phyloP scores from a whole-genome alignment of 2,113 vertebrate genomes.

The Drymodes brunneopygia region DNA sequence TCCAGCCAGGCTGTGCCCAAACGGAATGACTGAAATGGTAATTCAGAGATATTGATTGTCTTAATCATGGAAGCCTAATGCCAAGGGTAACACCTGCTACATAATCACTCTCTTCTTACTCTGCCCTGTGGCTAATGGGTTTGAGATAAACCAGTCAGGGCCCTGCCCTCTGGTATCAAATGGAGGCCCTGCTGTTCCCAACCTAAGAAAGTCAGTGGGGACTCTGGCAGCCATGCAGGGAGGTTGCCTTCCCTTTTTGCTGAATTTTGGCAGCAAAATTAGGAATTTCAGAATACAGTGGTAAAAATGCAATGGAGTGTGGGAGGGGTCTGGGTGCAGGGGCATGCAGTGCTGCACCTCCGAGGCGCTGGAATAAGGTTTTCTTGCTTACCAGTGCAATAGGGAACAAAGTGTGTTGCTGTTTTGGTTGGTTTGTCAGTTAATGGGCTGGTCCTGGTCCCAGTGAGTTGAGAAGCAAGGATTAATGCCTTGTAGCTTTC shows the following conservation, averaged over 20 bases:
- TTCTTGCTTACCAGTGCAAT: neutral
- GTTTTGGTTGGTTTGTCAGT: neutral
- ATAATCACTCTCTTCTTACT: neutral
- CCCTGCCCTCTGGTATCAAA: neutral
- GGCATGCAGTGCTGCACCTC: rapidly evolving
- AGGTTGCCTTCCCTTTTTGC: neutral
- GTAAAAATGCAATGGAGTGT: neutral
- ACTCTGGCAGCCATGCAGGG: rapidly evolving
- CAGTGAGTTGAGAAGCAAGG: neutral
- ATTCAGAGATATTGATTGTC: neutral
- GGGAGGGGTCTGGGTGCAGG: neutral
- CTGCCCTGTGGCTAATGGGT: neutral
- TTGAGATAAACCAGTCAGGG: neutral
- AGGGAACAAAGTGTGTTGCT: neutral
- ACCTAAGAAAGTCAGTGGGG: neutral
- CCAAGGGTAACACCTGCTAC: neutral
- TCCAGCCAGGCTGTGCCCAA: neutral
- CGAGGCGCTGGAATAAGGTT: rapidly evolving
- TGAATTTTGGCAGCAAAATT: neutral
- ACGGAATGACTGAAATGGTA: neutral
- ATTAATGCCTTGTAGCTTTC: neutral
- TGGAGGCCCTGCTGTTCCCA: neutral
- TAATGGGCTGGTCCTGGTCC: neutral
- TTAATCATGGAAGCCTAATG: neutral
- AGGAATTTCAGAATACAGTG: neutral